Conservation (phyloP, 1,140 invertebrate species). For the Orchesella cincta region DNA sequence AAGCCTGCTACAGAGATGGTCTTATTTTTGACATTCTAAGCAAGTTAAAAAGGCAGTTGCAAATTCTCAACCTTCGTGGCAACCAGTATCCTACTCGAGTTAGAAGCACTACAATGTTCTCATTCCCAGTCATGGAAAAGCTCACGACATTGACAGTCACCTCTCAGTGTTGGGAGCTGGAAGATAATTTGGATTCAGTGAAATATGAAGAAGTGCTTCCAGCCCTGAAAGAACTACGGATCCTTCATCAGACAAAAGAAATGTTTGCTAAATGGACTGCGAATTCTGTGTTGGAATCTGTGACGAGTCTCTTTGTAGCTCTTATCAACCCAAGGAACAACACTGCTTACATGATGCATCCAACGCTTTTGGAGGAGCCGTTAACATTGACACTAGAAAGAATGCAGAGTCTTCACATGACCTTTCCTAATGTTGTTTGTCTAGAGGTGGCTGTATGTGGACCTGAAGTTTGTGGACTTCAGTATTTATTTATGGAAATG, state of each 20-base stretch:
- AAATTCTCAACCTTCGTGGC: neutral
- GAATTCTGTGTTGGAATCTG: neutral
- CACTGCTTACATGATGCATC: neutral
- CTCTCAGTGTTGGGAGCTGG: slow-evolving; percentile 17
- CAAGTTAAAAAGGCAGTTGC: neutral
- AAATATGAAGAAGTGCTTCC: neutral
- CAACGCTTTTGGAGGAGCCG: neutral
- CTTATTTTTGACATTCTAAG: neutral
- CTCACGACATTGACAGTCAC: neutral
- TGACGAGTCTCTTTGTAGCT: neutral
- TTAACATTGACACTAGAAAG: neutral
- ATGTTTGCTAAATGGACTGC: slow-evolving; percentile 10
- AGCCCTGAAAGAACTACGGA: neutral
- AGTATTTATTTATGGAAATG: slow-evolving; percentile 25
- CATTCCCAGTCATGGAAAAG: neutral
- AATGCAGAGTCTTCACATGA: slow-evolving; percentile 11
- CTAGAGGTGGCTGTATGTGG: neutral
- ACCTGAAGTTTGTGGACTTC: neutral
- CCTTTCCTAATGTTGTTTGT: slow-evolving; percentile 1
- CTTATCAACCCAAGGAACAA: neutral
- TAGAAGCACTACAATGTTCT: neutral
- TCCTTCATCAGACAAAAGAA: neutral
- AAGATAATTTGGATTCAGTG: neutral
- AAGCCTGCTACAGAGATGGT: neutral
- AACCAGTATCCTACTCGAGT: neutral